phyloP scores from a whole-genome alignment of 2,888 invertebrate species.

The Dicyrtoma fusca region DNA sequence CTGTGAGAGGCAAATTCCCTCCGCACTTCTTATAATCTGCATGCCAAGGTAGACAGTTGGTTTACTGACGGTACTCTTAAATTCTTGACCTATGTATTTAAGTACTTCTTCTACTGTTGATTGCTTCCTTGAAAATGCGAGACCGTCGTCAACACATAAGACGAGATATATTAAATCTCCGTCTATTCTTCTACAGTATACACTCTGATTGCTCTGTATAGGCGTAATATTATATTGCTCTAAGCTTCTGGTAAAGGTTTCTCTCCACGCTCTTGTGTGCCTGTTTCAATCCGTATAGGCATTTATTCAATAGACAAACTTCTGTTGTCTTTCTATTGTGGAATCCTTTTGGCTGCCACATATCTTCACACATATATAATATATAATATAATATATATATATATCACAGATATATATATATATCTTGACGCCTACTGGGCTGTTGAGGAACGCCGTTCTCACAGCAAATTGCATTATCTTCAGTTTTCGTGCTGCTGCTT shows the following conservation, averaged over 20 bases:
- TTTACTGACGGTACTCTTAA: background rate
- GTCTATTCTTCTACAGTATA: slow-evolving; percentile 18
- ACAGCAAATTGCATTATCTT: slow-evolving; percentile 30
- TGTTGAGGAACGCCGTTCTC: slow-evolving; percentile 35
- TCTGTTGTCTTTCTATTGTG: background rate
- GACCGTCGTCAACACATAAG: slow-evolving; percentile 52
- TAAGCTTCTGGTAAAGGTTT: slow-evolving; percentile 32
- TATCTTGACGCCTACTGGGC: slow-evolving; percentile 21
- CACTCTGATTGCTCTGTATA: slow-evolving; percentile 38
- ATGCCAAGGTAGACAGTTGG: background rate
- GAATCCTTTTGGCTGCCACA: slow-evolving; percentile 32
- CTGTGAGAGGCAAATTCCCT: background rate
- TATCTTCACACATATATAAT: too few species aligned
- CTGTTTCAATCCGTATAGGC: slow-evolving; percentile 53
- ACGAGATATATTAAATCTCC: background rate
- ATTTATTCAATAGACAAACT: slow-evolving; percentile 39
- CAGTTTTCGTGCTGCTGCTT: slow-evolving; percentile 28
- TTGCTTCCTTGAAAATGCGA: slow-evolving; percentile 1
- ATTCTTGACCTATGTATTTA: background rate
- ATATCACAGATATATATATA: too few species aligned
- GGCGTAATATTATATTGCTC: background rate
- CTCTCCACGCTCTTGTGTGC: slow-evolving; percentile 48
- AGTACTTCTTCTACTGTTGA: background rate
- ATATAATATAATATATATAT: too few species aligned
- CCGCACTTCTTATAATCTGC: background rate